Evolutionary conservation across 2,797 vertebrate genomes (phyloP), one percentile per base, ranked within the genome.

Genomic region (Myiotriccus ornatus): DNA sequence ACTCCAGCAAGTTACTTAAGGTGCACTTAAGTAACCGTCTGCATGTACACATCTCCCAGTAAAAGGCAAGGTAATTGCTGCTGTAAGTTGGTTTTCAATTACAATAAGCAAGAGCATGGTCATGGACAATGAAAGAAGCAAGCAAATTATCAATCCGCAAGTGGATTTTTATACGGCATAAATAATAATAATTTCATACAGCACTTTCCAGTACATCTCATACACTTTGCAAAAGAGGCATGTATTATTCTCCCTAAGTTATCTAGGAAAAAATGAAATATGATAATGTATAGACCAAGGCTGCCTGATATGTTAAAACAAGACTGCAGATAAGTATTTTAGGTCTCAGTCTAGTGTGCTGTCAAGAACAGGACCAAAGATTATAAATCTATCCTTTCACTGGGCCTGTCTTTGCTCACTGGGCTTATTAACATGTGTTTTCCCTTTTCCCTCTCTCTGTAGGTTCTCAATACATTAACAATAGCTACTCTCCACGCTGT

Each of bases 1-100:
- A 94, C 90, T 91, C 57, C 46, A 44, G 89, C 46, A 73, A 83
- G 92, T 93, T 91, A 85, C 53, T 95, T 91, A 84, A 93, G 81
- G 75, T 94, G 87, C 79, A 67, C 82, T 91, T 91, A 94, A 96
- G 64, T 85, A 92, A 81, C 85, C 78, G 93, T 88, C 94, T 93
- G 69, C 79, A 55, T 84, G 73, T 84, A 80, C 8, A 4, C 63
- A 68, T 89, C 82, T 87, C 92, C 65, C 69, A 55, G 62, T 73
- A 84, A 90, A 94, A 81, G 2, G 4, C 30, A 47, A 68, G 69
- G 65, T 84, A 93, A 94, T 74, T 81, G 87, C 75, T 70, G 57
- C 73, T 53, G 14, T 32, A 60, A 93, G 43, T 30, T 74, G 49
- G 35, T 81, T 67, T 88, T 91, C 73, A 75, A 37, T 91, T 90